phyloP scores from a whole-genome alignment of 2,797 vertebrate genomes.

The Lerista edwardsae region DNA sequence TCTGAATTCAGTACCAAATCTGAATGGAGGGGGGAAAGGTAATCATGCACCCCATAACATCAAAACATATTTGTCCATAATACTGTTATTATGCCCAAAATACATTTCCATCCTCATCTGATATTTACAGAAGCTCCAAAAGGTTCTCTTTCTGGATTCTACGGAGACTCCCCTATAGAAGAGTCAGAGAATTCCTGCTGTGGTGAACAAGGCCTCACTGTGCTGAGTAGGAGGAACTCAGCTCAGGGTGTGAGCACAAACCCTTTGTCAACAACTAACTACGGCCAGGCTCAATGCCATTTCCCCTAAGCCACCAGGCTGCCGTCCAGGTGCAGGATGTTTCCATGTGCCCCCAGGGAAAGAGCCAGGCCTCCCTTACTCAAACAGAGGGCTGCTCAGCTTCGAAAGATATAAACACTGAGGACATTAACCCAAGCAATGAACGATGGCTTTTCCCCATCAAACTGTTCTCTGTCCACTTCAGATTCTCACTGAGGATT shows the following conservation, averaged over 20 bases:
- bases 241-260: neutral
- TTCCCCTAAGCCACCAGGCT: neutral
- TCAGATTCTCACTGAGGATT: neutral
- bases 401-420: neutral
- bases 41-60: neutral
- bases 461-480: neutral
- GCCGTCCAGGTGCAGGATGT: neutral
- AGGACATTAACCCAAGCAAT: neutral
- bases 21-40: neutral
- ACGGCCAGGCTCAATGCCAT: neutral
- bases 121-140: neutral
- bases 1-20: neutral
- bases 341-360: neutral
- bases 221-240: neutral
- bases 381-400: neutral
- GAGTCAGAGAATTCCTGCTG: neutral
- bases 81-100: neutral
- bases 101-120: neutral
- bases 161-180: neutral
- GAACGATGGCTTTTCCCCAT: neutral
- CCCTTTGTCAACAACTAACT: neutral
- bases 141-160: neutral
- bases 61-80: neutral
- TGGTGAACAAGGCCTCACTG: conserved; percentile 3
- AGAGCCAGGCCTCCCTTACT: neutral